These are phyloP conservation scores for Acleris laterana DNA, from an alignment of 2,888 invertebrate genomes.

Conservation along the genomic window DNA sequence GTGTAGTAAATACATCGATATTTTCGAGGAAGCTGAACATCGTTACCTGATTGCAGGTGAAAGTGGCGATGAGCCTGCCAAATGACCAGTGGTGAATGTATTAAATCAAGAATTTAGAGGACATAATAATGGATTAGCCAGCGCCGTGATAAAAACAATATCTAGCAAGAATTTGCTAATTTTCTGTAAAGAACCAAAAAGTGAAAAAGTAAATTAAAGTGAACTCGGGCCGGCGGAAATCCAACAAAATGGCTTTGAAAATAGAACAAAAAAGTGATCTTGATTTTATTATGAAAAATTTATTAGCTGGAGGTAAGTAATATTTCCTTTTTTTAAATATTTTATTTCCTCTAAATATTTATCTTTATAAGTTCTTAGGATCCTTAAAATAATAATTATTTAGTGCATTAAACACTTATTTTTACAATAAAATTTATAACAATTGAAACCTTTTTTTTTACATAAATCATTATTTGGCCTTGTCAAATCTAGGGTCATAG, in stretches of 20 bases:
- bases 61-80: conserved; percentile 36
- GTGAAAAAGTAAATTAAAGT: conserved; percentile 1
- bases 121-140: conserved; percentile 48
- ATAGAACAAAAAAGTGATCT: conserved; percentile 81
- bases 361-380: too few species aligned
- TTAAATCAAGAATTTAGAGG: conserved; percentile 52
- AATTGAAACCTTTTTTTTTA: too few species aligned
- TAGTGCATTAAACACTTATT: too few species aligned
- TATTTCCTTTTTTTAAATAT: neutral
- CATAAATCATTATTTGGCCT: neutral
- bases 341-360: neutral
- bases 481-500: too few species aligned
- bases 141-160: conserved; percentile 1
- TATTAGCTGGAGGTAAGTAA: conserved; percentile 89
- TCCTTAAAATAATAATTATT: too few species aligned
- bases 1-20: conserved; percentile 14
- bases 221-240: neutral
- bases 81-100: conserved; percentile 54
- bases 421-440: too few species aligned
- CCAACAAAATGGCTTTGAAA: conserved; percentile 80
- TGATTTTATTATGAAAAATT: conserved; percentile 87
- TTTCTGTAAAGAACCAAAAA: neutral
- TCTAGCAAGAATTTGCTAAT: conserved; percentile 5
- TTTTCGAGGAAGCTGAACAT: conserved; percentile 25
- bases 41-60: conserved; percentile 38